A percentile compares a stretch with the other conserved stretches of the same genome.
phyloP scores from a whole-genome alignment of 1,140 invertebrate species.

The Meloidogyne hapla region DNA sequence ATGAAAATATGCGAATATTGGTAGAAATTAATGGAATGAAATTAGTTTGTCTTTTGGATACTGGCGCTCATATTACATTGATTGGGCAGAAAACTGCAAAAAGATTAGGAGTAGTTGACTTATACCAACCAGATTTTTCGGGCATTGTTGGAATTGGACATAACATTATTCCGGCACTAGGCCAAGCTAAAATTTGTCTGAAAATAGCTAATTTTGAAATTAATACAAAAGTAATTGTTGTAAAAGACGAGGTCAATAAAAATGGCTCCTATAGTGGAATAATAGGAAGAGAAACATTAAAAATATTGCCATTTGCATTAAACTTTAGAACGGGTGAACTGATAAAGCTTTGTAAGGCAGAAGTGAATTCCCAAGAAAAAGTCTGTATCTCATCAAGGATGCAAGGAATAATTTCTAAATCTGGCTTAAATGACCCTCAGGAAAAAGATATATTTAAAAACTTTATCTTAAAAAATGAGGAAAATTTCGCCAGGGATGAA shows the following conservation, averaged over 20 bases:
- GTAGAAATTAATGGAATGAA: neutral
- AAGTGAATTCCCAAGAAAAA: too few species aligned
- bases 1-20: neutral
- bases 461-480: conserved; percentile 1
- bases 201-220: neutral
- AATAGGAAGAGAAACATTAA: neutral
- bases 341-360: neutral
- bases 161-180: neutral
- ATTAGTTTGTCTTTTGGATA: neutral
- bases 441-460: neutral
- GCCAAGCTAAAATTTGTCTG: neutral
- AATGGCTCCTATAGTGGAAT: neutral
- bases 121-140: neutral
- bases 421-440: too few species aligned
- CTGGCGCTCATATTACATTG: conserved; percentile 7
- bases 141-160: neutral
- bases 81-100: neutral
- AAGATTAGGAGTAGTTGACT: neutral
- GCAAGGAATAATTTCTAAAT: too few species aligned
- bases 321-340: neutral
- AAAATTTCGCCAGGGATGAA: neutral
- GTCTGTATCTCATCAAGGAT: too few species aligned
- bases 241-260: neutral
- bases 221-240: neutral
- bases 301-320: neutral